Evolutionary conservation across 2,888 invertebrate species (phyloP).

Genomic region (Pseudolycoriella hygida): DNA sequence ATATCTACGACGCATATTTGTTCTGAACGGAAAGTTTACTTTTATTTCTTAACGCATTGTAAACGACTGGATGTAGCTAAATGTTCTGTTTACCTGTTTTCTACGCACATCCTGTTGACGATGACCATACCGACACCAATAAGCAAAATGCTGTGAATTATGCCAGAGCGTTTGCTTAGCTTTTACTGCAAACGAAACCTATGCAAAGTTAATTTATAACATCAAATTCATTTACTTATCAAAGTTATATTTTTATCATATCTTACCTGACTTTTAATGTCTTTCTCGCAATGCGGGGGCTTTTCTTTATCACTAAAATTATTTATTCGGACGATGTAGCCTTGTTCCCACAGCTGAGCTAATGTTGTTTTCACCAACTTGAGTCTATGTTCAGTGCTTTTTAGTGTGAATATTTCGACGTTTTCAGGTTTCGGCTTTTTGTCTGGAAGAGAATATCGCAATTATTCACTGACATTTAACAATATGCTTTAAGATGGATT

Average conservation of each 20-base stretch:
- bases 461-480: too few species aligned
- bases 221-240: background rate
- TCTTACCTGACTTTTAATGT: constrained; percentile 47
- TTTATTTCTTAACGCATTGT: too few species aligned
- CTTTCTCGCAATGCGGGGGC: constrained; percentile 44
- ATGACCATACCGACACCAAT: constrained; percentile 55
- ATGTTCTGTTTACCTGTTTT: constrained; percentile 52
- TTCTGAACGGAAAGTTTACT: too few species aligned
- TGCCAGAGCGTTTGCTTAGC: constrained; percentile 28
- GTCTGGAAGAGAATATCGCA: constrained; percentile 31
- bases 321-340: constrained; percentile 50
- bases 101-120: constrained; percentile 47
- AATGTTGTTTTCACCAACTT: constrained; percentile 42
- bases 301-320: constrained; percentile 55
- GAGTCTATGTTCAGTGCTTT: constrained; percentile 32
- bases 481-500: too few species aligned
- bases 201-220: background rate
- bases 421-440: constrained; percentile 56
- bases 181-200: constrained; percentile 25
- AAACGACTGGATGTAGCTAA: too few species aligned
- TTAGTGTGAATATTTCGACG: constrained; percentile 47
- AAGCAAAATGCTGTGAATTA: constrained; percentile 43
- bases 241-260: background rate
- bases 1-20: too few species aligned
- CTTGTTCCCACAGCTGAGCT: constrained; percentile 49